Evolutionary conservation across 2,797 vertebrate species (phyloP).

Genomic region (Pteropus rufus): DNA sequence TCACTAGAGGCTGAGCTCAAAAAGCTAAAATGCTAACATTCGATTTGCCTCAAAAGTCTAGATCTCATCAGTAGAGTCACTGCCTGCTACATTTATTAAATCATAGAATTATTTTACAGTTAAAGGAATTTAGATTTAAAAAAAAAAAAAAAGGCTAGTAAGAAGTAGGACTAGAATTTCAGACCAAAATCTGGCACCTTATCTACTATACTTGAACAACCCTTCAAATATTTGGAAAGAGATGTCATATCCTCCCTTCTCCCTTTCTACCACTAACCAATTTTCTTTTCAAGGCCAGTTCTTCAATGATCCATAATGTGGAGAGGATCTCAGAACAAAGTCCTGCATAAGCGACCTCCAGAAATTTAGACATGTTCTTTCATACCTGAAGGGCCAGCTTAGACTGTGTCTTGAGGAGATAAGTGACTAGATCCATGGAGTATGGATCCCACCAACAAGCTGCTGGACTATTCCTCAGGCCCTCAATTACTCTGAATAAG

Average conservation of each 20-base stretch:
- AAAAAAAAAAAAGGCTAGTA: background rate
- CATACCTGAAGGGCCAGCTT: background rate
- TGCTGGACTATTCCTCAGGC: background rate
- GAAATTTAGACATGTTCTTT: slow-evolving; percentile 8
- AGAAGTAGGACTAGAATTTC: background rate
- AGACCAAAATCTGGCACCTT: slow-evolving; percentile 4
- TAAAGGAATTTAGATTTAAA: slow-evolving; percentile 38
- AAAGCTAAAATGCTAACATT: slow-evolving; percentile 56
- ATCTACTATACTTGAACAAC: background rate
- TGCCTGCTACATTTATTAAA: slow-evolving; percentile 36
- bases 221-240: slow-evolving; percentile 40
- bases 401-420: background rate
- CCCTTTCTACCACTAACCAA: background rate
- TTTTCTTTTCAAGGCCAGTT: background rate
- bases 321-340: slow-evolving; percentile 16
- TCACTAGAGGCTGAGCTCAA: slow-evolving; percentile 54
- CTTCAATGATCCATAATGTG: background rate
- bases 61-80: slow-evolving; percentile 34
- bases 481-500: background rate
- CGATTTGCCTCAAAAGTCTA: slow-evolving; percentile 50
- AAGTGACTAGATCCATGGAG: background rate
- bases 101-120: slow-evolving; percentile 47
- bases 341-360: background rate
- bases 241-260: background rate
- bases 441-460: background rate